Base-by-base conservation (phyloP, 2,888 invertebrate genomes). In the Shargacucullia verbasci region DNA sequence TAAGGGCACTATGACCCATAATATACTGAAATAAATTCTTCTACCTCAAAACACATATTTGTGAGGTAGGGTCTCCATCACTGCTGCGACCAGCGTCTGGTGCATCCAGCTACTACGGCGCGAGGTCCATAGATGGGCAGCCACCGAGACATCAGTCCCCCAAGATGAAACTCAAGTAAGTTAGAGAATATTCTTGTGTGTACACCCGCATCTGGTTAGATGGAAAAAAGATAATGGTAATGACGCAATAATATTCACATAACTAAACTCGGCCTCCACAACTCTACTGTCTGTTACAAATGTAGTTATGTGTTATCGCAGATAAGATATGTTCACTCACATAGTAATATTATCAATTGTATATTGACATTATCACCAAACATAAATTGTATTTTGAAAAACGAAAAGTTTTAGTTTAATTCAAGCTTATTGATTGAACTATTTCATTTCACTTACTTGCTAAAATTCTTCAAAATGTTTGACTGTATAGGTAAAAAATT, bases 81-180 rank as follows among this genome's bases (percentile, higher is more conserved):
- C 89, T 95, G 37, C 92, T 95, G 37, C 94, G 95, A 72, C 95
- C 95, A 57, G 94, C 95, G 49, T 96, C 95, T 60, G 95, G 95
- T 61, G 94, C 95, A 40, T 95, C 95, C 73, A 94, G 94, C 71
- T 91, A 94, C 78, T 90, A 91, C 58, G 96, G 95, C 47, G 95
- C 95, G 38, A 93, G 95, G 63, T 94, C 95, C 31, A 88, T 94
- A 46, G 95, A 95, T 47, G 93, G 95, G 15, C 95, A 94, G 73
- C 94, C 95, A 53, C 94, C 95, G 27, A 94, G 95, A 78, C 97
- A 97, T 80, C 96, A 97, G 76, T 98, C 98, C 81, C 98, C 98
- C 68, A 98, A 98, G 95, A 97, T 98, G 96, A 98, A 98, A 94
- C 95, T 98, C 90, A 98, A 98, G 98, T 98, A 91, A 83, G 86